Conservation (phyloP, 2,888 invertebrate genomes). For the Erebia ligea region DNA sequence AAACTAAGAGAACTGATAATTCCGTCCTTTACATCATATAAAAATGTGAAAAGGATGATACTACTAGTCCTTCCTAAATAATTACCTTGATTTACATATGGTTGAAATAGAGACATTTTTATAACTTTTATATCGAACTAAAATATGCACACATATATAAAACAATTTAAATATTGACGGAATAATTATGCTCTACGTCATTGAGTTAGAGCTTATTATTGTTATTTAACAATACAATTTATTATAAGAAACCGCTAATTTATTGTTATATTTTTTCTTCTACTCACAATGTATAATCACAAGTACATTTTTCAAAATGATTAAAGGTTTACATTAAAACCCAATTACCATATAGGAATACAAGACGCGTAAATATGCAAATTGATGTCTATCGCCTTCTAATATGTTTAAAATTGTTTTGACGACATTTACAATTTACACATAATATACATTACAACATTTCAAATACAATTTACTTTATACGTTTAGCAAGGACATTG, state of each 20-base stretch:
- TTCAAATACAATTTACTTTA: too few species aligned
- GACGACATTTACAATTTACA: background rate
- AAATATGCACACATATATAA: background rate
- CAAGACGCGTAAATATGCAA: slow-evolving; percentile 5
- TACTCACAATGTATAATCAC: background rate
- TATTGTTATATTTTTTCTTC: background rate
- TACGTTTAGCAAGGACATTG: too few species aligned
- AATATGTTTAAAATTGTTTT: background rate
- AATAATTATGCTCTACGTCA: slow-evolving; percentile 3
- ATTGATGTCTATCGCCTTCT: background rate
- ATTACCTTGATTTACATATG: too few species aligned
- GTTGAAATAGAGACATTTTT: too few species aligned
- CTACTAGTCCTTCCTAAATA: background rate
- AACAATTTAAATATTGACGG: background rate
- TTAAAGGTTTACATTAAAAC: background rate
- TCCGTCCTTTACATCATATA: background rate
- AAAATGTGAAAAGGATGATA: background rate
- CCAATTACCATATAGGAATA: background rate
- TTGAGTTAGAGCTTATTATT: background rate
- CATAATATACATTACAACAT: background rate
- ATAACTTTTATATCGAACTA: too few species aligned
- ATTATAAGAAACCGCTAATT: background rate
- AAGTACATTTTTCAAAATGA: background rate
- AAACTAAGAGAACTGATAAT: background rate
- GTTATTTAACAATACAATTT: background rate